A percentile compares a stretch with the other conserved stretches of the same genome.
Conservation (phyloP, 2,797 vertebrate genomes). For the Chelonia mydas region DNA sequence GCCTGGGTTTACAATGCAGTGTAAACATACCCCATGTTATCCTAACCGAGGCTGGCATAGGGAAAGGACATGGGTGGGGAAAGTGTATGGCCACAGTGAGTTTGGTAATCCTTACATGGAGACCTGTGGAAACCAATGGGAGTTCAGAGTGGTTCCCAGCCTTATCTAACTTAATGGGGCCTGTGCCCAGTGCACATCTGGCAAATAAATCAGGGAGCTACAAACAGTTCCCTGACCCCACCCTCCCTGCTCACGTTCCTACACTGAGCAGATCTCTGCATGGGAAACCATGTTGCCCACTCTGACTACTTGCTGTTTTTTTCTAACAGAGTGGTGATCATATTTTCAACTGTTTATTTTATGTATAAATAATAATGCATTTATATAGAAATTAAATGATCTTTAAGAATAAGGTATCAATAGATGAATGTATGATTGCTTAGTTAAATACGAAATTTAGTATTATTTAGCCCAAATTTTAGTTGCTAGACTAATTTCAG, state of each 20-base stretch:
- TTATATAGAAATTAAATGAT: conserved; percentile 40
- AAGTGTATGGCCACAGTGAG: background rate
- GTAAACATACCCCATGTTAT: background rate
- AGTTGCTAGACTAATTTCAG: conserved; percentile 71
- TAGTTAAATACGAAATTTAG: conserved; percentile 63
- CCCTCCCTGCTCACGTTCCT: background rate
- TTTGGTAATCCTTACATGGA: background rate
- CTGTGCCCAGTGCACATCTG: background rate
- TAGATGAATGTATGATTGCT: conserved; percentile 50
- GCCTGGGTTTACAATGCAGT: no score
- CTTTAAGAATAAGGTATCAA: conserved; percentile 41
- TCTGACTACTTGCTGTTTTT: background rate
- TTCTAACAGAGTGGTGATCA: conserved; percentile 1
- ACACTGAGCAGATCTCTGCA: background rate
- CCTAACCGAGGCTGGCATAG: background rate
- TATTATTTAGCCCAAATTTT: conserved; percentile 68
- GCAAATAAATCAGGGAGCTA: conserved; percentile 8
- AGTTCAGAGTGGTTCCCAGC: background rate
- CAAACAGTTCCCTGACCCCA: background rate
- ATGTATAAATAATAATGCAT: conserved; percentile 18
- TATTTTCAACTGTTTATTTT: background rate
- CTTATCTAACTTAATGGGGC: background rate
- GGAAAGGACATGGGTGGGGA: background rate
- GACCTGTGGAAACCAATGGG: background rate
- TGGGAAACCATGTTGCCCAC: rapidly evolving